phyloP scores from a whole-genome alignment of 2,888 invertebrate genomes.

The Drosophila kambysellisi region DNA sequence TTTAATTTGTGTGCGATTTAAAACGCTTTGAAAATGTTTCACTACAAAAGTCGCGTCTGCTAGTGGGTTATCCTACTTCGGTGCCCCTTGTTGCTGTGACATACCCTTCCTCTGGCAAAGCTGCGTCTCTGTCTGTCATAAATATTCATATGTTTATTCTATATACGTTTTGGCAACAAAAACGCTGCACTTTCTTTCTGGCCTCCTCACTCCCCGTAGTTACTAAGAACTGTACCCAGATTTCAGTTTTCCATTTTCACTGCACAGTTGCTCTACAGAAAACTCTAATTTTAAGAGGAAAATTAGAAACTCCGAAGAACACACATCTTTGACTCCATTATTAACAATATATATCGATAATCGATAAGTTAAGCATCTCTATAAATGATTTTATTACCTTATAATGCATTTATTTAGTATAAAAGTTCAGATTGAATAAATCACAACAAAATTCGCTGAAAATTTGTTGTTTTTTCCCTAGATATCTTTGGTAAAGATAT shows the following conservation, averaged over 20 bases:
- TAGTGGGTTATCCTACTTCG: slow-evolving; percentile 5
- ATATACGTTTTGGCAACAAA: slow-evolving; percentile 43
- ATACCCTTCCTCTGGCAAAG: not conserved
- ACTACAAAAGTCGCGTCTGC: slow-evolving; percentile 23
- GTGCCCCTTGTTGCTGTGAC: not conserved
- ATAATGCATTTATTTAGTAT: not conserved
- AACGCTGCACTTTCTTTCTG: slow-evolving; percentile 35
- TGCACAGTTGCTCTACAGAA: not conserved
- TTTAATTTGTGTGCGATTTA: not conserved
- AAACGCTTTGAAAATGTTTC: slow-evolving; percentile 22
- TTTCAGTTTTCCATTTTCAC: slow-evolving; percentile 1
- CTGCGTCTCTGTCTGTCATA: slow-evolving; percentile 45
- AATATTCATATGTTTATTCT: slow-evolving; percentile 77
- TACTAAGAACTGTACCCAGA: not conserved
- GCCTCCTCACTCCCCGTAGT: not conserved
- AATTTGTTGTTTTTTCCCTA: not conserved
- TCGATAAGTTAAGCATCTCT: too few relatives aligned
- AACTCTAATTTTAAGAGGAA: not conserved
- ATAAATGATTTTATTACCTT: not conserved
- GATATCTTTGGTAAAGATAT: not conserved
- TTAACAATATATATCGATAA: not conserved
- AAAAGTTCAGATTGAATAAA: not conserved
- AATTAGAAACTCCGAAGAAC: not conserved
- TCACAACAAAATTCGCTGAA: not conserved
- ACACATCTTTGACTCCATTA: not conserved